These are phyloP conservation scores for Apodemia hepburni DNA, from an alignment of 2,888 invertebrate species.

Conservation along the genomic window DNA sequence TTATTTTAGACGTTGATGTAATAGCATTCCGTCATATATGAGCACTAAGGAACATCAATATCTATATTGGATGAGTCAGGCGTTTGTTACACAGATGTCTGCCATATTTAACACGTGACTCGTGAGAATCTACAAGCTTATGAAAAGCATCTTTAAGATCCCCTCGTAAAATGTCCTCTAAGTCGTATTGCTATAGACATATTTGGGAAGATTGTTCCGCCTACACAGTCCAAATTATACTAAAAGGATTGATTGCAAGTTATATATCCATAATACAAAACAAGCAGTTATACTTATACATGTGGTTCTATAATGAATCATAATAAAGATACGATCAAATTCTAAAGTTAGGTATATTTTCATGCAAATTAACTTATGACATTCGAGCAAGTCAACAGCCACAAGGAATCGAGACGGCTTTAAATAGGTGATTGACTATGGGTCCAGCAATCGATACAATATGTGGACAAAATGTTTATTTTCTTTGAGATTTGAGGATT, in stretches of 20 bases:
- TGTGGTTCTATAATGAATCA: too few species aligned
- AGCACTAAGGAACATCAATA: constrained; percentile 13
- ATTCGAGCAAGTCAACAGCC: too few species aligned
- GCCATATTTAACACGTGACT: constrained; percentile 7
- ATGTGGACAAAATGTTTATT: too few species aligned
- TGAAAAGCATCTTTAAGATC: not conserved
- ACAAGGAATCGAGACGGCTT: too few species aligned
- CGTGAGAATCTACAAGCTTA: not conserved
- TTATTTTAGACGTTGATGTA: constrained; percentile 14
- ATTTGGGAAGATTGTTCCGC: not conserved
- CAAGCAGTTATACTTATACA: not conserved
- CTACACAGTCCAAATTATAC: not conserved
- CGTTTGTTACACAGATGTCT: constrained; percentile 20
- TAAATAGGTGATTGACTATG: too few species aligned
- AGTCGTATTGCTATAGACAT: not conserved
- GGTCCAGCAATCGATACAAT: too few species aligned
- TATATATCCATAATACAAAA: not conserved
- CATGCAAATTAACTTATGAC: not conserved
- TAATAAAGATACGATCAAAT: not conserved
- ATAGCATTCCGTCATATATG: constrained; percentile 8
- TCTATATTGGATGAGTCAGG: constrained; percentile 18
- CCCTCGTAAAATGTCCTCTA: not conserved
- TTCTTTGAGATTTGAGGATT: too few species aligned
- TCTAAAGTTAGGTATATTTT: not conserved
- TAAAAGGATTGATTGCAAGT: not conserved